Evolutionary conservation across 2,113 vertebrate species (phyloP).

Genomic region (Oceanodroma tethys): DNA sequence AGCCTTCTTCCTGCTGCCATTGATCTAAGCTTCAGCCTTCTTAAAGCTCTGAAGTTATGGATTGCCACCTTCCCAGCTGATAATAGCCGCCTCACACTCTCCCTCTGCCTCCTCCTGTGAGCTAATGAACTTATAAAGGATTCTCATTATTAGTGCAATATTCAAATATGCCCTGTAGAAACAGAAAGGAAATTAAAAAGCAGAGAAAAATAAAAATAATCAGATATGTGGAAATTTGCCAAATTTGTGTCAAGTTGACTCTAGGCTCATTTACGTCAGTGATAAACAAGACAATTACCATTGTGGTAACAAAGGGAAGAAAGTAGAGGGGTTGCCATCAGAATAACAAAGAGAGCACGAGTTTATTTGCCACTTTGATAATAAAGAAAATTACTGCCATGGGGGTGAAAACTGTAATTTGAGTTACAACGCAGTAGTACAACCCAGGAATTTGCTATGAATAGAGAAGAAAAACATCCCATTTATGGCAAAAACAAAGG

Average conservation of each 20-base stretch:
- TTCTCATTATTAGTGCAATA: not conserved
- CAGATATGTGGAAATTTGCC: not conserved
- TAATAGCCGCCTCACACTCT: rapidly evolving
- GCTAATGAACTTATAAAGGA: slow-evolving; percentile 1
- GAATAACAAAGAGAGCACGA: not conserved
- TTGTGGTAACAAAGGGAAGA: not conserved
- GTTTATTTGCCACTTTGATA: not conserved
- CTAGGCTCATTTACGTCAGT: not conserved
- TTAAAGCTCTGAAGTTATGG: not conserved
- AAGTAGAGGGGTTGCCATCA: not conserved
- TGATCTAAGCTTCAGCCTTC: not conserved
- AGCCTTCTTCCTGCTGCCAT: not conserved
- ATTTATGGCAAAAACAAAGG: not conserved
- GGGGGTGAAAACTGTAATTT: not conserved
- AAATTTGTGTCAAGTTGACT: not conserved
- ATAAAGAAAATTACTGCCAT: not conserved
- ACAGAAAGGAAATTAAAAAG: slow-evolving; percentile 27
- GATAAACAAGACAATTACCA: slow-evolving; percentile 10
- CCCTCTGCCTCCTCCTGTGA: not conserved
- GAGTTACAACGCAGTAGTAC: not conserved
- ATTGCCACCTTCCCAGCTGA: not conserved
- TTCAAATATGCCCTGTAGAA: not conserved
- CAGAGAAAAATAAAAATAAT: not conserved
- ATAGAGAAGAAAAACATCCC: not conserved
- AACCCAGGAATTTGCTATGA: not conserved